phyloP scores from a whole-genome alignment of 2,797 vertebrate species.

The Hippocampus kuda region DNA sequence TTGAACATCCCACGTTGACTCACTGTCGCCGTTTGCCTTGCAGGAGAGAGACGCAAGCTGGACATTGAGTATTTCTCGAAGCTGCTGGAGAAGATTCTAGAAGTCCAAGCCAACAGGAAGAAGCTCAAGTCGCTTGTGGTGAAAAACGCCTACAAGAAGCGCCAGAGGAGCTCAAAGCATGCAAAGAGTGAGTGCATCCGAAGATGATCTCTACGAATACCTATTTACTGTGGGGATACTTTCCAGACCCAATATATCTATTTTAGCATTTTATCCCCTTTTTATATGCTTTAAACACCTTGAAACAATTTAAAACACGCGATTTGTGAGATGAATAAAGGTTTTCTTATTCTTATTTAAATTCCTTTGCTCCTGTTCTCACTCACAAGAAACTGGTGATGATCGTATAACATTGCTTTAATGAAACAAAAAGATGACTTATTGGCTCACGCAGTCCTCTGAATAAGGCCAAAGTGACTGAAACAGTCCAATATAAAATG shows the following conservation, averaged over 20 bases:
- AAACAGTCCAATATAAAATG: too few species aligned
- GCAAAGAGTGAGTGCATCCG: constrained; percentile 11
- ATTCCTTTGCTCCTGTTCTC: too few species aligned
- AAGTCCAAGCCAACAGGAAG: constrained; percentile 74
- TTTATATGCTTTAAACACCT: not conserved
- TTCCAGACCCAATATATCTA: too few species aligned
- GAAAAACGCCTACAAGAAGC: constrained; percentile 51
- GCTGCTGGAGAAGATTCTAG: constrained; percentile 81
- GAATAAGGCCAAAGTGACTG: too few species aligned
- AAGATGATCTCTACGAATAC: not conserved
- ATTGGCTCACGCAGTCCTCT: too few species aligned
- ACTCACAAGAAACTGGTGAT: too few species aligned
- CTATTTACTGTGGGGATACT: not conserved
- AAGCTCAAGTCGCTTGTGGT: constrained; percentile 57
- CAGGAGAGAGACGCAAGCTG: constrained; percentile 83
- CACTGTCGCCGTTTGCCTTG: constrained; percentile 1
- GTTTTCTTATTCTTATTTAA: too few species aligned
- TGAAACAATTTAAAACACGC: too few species aligned
- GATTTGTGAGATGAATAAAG: too few species aligned
- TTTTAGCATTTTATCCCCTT: not conserved
- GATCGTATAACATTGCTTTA: too few species aligned
- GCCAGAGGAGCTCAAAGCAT: constrained; percentile 68
- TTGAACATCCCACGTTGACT: not conserved
- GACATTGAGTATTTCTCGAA: constrained; percentile 88
- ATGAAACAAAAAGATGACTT: too few species aligned